Conservation (phyloP, 2,888 invertebrate genomes). For the Napeogenes sylphis region DNA sequence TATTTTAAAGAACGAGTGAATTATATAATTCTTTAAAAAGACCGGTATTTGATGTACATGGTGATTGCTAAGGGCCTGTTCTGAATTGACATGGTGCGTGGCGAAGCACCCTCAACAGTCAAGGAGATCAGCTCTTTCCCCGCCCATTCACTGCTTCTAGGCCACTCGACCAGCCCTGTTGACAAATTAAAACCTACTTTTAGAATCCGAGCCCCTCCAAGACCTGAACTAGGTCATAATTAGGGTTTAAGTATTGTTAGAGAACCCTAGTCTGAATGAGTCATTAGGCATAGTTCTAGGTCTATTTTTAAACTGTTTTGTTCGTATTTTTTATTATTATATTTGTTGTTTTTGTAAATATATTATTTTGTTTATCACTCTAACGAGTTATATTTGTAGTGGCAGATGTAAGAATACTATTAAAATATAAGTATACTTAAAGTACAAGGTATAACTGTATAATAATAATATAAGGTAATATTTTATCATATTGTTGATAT, state of each 20-base stretch:
- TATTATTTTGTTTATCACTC: no score
- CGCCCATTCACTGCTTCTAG: constrained; percentile 30
- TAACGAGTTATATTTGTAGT: no score
- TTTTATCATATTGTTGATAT: no score
- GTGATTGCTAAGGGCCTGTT: constrained; percentile 10
- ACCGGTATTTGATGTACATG: no score
- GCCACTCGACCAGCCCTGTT: constrained; percentile 31
- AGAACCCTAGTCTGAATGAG: constrained; percentile 16
- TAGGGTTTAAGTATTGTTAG: constrained; percentile 26
- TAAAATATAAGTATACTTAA: no score
- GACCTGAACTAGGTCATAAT: constrained; percentile 19
- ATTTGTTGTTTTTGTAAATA: no score
- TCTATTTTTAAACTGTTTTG: constrained; percentile 22
- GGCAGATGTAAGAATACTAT: no score
- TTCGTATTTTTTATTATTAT: constrained; percentile 11
- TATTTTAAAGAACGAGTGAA: no score
- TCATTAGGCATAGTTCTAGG: constrained; percentile 24
- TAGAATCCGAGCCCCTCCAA: constrained; percentile 25
- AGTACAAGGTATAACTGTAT: no score
- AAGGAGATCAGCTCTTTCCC: constrained; percentile 28
- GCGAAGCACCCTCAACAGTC: constrained; percentile 22
- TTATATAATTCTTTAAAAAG: no score
- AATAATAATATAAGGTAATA: no score
- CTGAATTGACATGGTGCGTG: constrained; percentile 12
- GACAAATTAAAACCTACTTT: constrained; percentile 32